phyloP scores from a whole-genome alignment of 2,797 vertebrate genomes.

The Channallabes apus region DNA sequence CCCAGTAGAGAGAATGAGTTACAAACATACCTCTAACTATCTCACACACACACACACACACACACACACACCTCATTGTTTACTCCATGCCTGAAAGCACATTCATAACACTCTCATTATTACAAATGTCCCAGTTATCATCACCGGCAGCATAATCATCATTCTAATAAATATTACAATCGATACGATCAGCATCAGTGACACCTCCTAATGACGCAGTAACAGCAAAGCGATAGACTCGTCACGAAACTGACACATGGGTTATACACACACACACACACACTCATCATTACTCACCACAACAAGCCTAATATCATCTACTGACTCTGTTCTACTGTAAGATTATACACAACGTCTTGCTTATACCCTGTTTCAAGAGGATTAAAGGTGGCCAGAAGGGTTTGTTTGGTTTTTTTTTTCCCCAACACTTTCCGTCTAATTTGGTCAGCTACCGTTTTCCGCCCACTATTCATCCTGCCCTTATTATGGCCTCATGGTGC shows the following conservation, averaged over 20 bases:
- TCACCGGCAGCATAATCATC: background rate
- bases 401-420: background rate
- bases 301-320: background rate
- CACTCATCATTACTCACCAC: background rate
- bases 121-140: conserved; percentile 29
- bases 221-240: conserved; percentile 3
- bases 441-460: background rate
- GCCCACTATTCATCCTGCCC: background rate
- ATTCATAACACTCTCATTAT: conserved; percentile 21
- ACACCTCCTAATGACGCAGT: background rate
- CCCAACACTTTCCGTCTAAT: background rate
- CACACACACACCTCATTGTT: background rate
- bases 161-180: conserved; percentile 25
- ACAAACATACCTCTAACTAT: background rate
- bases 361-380: background rate
- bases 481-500: background rate
- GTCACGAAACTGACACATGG: background rate
- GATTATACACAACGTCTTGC: background rate
- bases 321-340: background rate
- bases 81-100: conserved; percentile 4
- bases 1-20: conserved; percentile 16
- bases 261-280: background rate
- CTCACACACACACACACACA: conserved; percentile 1
- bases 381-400: background rate
- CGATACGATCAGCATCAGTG: background rate